Evolutionary conservation across 2,113 vertebrate genomes (phyloP).

Genomic region (Narcine bancroftii): DNA sequence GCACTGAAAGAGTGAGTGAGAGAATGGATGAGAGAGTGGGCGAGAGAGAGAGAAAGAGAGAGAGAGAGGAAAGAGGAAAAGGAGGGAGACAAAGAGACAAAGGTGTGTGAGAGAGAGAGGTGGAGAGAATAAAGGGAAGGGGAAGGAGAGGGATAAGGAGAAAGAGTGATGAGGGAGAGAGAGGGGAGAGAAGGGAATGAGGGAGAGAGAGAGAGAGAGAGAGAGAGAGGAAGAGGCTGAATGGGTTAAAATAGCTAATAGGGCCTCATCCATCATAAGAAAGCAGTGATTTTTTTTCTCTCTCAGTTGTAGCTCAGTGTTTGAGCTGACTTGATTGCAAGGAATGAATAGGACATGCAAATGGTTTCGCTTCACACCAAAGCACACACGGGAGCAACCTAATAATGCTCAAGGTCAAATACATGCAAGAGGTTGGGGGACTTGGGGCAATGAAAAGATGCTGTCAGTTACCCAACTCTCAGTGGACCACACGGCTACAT

Average conservation of each 20-base stretch:
- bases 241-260: constrained; percentile 41
- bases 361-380: constrained; percentile 51
- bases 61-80: no score
- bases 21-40: no score
- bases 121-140: not conserved
- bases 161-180: no score
- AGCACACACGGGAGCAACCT: constrained; percentile 50
- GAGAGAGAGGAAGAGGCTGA: not conserved
- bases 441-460: constrained; percentile 55
- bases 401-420: constrained; percentile 60
- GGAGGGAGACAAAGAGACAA: not conserved
- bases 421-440: constrained; percentile 55
- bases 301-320: constrained; percentile 39
- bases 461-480: constrained; percentile 65
- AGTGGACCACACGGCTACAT: constrained; percentile 60
- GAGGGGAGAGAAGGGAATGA: no score
- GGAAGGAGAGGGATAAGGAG: not conserved
- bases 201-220: not conserved
- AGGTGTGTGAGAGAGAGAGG: not conserved
- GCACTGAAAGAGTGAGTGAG: constrained; percentile 50
- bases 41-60: constrained; percentile 42
- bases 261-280: constrained; percentile 45
- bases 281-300: constrained; percentile 44
- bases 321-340: constrained; percentile 46
- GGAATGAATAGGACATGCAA: constrained; percentile 49